A percentile compares a stretch with the other conserved stretches of the same genome.
Conservation (phyloP, 2,797 vertebrate species). For the Zalophus californianus region DNA sequence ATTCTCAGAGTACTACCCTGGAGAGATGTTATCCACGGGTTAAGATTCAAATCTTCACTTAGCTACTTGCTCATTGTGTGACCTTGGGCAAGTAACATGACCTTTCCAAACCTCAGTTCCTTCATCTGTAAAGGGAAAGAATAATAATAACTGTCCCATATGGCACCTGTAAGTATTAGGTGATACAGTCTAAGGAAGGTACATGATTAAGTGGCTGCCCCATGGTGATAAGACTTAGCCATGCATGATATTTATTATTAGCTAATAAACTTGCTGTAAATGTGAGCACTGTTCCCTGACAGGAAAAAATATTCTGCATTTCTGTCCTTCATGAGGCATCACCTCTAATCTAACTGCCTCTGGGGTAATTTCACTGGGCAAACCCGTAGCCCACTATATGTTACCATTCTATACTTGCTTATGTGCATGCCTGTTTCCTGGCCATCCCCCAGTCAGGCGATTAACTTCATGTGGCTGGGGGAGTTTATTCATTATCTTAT, state of each 20-base stretch:
- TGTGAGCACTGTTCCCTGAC: background rate
- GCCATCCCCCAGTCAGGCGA: background rate
- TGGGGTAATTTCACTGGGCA: background rate
- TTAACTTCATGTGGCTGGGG: rapidly evolving
- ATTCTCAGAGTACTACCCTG: background rate
- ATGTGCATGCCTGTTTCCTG: rapidly evolving
- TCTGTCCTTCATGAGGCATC: background rate
- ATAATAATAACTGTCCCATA: background rate
- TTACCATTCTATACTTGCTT: background rate
- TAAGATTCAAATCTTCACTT: background rate
- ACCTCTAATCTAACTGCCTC: background rate
- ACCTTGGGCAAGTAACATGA: background rate
- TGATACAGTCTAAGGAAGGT: background rate
- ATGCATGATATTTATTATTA: background rate
- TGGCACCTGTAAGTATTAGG: background rate
- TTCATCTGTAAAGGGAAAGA: background rate
- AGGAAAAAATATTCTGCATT: background rate
- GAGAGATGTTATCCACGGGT: background rate
- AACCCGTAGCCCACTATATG: background rate
- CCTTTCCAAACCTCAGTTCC: background rate
- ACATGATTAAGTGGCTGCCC: background rate
- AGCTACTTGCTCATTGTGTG: background rate
- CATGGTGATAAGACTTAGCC: background rate
- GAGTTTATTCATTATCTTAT: background rate
- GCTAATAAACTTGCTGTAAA: background rate